A percentile compares a stretch with the other conserved stretches of the same genome.
phyloP scores from a whole-genome alignment of 2,113 vertebrate genomes.

The Brienomyrus brachyistius region DNA sequence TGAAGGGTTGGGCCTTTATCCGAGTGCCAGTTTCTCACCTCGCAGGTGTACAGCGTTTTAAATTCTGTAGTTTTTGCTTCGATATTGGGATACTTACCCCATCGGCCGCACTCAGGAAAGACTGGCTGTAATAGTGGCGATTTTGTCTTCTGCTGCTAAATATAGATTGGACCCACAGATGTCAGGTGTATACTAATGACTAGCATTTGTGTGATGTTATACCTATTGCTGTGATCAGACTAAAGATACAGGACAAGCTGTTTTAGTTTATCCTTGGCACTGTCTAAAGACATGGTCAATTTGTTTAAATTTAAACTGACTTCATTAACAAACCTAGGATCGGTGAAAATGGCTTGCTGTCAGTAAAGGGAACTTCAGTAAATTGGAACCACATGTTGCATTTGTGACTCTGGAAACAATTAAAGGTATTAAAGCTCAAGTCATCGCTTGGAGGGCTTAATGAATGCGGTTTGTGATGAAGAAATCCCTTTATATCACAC shows the following conservation, averaged over 20 bases:
- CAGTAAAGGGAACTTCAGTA: neutral
- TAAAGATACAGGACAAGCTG: neutral
- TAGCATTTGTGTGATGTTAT: neutral
- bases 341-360: neutral
- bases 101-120: neutral
- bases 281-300: neutral
- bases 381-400: neutral
- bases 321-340: neutral
- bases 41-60: neutral
- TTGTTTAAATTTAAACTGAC: neutral
- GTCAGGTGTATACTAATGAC: neutral
- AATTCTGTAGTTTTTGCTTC: neutral
- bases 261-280: neutral
- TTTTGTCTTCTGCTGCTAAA: neutral
- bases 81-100: neutral
- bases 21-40: neutral
- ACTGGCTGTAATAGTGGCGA: neutral
- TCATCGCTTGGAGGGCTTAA: neutral
- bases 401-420: neutral
- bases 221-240: neutral
- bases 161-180: neutral
- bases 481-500: neutral
- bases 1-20: neutral
- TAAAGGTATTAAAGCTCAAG: neutral
- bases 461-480: neutral